These are phyloP conservation scores for Lepetodrilus schrolli DNA, from an alignment of 2,888 invertebrate genomes.

Conservation along the genomic window DNA sequence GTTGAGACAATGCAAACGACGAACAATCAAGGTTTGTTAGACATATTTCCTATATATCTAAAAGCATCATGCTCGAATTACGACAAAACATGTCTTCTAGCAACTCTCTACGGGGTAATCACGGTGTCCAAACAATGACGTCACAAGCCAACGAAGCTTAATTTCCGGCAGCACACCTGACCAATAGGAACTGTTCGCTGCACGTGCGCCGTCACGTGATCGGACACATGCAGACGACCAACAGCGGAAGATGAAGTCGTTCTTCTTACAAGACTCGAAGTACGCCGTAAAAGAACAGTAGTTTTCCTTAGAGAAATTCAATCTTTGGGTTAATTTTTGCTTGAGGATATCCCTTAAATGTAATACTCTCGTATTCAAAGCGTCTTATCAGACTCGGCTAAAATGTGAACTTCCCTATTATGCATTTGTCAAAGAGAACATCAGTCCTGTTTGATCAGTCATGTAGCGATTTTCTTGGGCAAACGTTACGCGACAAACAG, in stretches of 20 bases:
- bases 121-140: constrained; percentile 24
- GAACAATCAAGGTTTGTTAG: not conserved
- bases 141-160: constrained; percentile 20
- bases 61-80: not conserved
- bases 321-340: constrained; percentile 18
- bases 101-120: not conserved
- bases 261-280: constrained; percentile 1
- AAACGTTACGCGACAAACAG: not conserved
- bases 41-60: not conserved
- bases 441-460: constrained; percentile 1
- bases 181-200: constrained; percentile 13
- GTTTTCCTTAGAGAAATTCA: constrained; percentile 23
- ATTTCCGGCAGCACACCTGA: constrained; percentile 24
- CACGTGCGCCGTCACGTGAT: constrained; percentile 16
- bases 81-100: constrained; percentile 15
- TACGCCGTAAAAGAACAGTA: constrained; percentile 5
- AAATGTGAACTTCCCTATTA: not conserved
- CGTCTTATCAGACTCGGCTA: not conserved
- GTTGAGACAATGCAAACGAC: not conserved
- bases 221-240: constrained; percentile 17
- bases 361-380: constrained; percentile 11
- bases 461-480: not conserved
- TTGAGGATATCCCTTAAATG: not conserved
- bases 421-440: not conserved
- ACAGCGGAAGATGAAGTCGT: constrained; percentile 5